Evolutionary conservation across 2,113 vertebrate genomes (phyloP).

Genomic region (Nerophis ophidion): DNA sequence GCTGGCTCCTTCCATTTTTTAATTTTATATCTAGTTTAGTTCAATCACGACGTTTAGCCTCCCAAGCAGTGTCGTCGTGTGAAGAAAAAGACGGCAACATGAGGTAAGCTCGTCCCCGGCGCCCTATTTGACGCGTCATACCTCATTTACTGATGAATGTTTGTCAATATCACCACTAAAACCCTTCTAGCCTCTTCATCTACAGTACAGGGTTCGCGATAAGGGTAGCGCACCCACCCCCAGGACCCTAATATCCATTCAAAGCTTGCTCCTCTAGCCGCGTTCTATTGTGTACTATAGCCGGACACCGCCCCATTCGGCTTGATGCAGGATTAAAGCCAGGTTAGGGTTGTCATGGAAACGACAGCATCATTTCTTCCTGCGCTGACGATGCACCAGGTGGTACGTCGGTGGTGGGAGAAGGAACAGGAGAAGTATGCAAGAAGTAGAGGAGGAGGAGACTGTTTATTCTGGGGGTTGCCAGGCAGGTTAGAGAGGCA

Average conservation of each 20-base stretch:
- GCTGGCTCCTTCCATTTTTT: neutral
- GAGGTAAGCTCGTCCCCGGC: slow-evolving; percentile 70
- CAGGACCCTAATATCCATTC: neutral
- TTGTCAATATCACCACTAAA: neutral
- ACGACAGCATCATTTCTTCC: slow-evolving; percentile 56
- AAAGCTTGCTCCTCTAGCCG: neutral
- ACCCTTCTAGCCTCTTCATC: neutral
- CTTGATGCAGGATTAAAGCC: slow-evolving; percentile 29
- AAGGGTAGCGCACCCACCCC: too few relatives aligned
- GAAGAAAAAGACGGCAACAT: slow-evolving; percentile 60
- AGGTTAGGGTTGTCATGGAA: slow-evolving; percentile 64
- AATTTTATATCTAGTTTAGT: neutral
- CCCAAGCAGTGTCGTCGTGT: slow-evolving; percentile 35
- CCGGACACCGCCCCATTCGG: slow-evolving; percentile 41
- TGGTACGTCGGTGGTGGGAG: slow-evolving; percentile 14
- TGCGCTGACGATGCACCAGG: slow-evolving; percentile 8
- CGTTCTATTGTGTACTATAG: slow-evolving; percentile 32
- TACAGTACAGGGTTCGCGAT: too few relatives aligned
- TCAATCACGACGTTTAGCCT: slow-evolving; percentile 11
- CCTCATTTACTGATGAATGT: slow-evolving; percentile 35
- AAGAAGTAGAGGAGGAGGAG: slow-evolving; percentile 7
- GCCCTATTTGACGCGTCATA: slow-evolving; percentile 58
- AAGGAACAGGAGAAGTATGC: neutral
- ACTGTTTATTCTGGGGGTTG: slow-evolving; percentile 63
- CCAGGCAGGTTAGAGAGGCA: slow-evolving; percentile 60